Percentiles rank a stretch among this genome's conserved stretches.
phyloP scores from a whole-genome alignment of 2,113 vertebrate genomes.

The Odocoileus virginianus region DNA sequence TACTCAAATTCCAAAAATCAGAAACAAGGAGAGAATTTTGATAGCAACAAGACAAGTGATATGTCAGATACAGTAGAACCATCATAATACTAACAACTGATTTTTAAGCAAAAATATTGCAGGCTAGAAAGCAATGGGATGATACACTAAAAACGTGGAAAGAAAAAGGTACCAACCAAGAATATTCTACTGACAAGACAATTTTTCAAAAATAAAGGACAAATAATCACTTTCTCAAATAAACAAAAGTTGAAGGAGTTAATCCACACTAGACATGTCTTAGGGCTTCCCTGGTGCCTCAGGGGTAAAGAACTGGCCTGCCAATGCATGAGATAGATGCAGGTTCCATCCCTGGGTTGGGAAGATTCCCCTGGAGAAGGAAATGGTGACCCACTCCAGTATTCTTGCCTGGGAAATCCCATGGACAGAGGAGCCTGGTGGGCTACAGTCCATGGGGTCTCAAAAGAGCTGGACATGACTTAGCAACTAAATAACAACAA shows the following conservation, averaged over 20 bases:
- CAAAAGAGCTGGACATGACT: neutral
- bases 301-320: rapidly evolving
- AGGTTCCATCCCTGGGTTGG: neutral
- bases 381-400: neutral
- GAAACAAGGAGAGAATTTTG: neutral
- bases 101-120: neutral
- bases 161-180: neutral
- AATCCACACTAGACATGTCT: neutral
- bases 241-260: neutral
- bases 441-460: neutral
- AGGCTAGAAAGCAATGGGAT: neutral
- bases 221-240: neutral
- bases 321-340: neutral
- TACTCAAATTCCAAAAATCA: neutral
- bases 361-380: neutral
- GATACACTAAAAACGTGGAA: neutral
- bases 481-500: neutral
- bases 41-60: neutral
- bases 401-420: neutral
- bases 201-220: neutral
- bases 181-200: neutral
- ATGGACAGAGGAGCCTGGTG: neutral
- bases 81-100: neutral
- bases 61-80: neutral
- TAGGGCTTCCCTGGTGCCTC: neutral